Percentiles rank a stretch among this genome's conserved stretches.
Evolutionary conservation across 2,797 vertebrate species (phyloP).

Genomic region (Rhodeus uyekii): DNA sequence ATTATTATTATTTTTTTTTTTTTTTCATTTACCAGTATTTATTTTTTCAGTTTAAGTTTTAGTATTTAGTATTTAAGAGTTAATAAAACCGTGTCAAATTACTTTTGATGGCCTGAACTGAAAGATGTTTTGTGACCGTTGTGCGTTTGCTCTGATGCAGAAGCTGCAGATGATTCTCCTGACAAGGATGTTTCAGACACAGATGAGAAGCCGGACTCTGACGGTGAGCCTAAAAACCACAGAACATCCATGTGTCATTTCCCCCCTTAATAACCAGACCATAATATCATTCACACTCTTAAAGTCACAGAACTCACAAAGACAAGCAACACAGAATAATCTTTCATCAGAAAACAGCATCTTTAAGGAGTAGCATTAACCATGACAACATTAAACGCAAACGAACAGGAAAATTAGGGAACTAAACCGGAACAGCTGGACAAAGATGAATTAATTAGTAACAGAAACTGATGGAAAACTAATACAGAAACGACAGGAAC

Average conservation of each 20-base stretch:
- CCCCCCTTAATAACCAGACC: background rate
- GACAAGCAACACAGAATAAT: no score
- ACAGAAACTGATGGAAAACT: no score
- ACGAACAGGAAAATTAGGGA: no score
- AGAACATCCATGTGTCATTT: background rate
- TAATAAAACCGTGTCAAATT: background rate
- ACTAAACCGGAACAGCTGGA: no score
- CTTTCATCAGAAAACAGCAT: no score
- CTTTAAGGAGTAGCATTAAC: no score
- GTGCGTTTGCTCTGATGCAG: background rate
- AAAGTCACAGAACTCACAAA: no score
- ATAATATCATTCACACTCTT: background rate
- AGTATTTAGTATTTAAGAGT: background rate
- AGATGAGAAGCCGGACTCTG: slow-evolving; percentile 10
- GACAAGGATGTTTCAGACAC: slow-evolving; percentile 40
- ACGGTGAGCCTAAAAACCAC: slow-evolving; percentile 5
- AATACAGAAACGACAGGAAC: no score
- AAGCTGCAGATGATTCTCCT: background rate
- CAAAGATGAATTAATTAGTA: no score
- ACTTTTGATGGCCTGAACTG: background rate
- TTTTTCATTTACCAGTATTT: background rate
- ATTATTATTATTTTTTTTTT: background rate
- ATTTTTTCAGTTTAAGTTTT: background rate
- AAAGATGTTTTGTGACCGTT: background rate
- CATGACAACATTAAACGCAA: no score